A percentile compares a stretch with the other conserved stretches of the same genome.
phyloP scores from a whole-genome alignment of 2,888 invertebrate species.

The Epiperipatus broadwayi region DNA sequence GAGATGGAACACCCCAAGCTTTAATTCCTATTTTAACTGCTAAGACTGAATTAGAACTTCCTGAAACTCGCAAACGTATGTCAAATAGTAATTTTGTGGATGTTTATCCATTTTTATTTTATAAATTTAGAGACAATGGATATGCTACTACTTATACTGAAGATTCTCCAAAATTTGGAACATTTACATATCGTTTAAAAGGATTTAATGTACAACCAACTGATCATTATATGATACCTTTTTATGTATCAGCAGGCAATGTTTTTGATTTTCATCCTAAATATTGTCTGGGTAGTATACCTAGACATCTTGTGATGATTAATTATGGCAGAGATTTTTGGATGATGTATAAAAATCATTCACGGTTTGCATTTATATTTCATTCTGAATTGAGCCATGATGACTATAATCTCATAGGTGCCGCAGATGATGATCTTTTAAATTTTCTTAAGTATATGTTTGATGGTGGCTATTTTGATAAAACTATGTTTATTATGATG shows the following conservation, averaged over 20 bases:
- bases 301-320: conserved; percentile 49
- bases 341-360: conserved; percentile 42
- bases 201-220: conserved; percentile 67
- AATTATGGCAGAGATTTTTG: conserved; percentile 37
- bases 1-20: conserved; percentile 65
- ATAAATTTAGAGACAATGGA: too few species aligned
- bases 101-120: conserved; percentile 67
- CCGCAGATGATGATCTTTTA: conserved; percentile 49
- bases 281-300: conserved; percentile 49
- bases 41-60: conserved; percentile 54
- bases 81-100: conserved; percentile 44
- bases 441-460: conserved; percentile 39
- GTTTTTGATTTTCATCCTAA: conserved; percentile 37
- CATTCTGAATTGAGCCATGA: conserved; percentile 74
- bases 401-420: conserved; percentile 54
- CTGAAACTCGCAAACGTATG: conserved; percentile 55
- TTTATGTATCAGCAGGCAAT: conserved; percentile 45
- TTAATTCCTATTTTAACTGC: conserved; percentile 71
- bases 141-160: conserved; percentile 70
- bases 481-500: conserved; percentile 68
- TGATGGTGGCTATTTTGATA: conserved; percentile 43
- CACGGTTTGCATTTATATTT: conserved; percentile 68
- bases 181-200: conserved; percentile 70
- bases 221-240: conserved; percentile 70
- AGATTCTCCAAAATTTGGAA: conserved; percentile 61